Evolutionary conservation across 1,140 invertebrate species (phyloP).

Genomic region (Notospermus geniculatus): DNA sequence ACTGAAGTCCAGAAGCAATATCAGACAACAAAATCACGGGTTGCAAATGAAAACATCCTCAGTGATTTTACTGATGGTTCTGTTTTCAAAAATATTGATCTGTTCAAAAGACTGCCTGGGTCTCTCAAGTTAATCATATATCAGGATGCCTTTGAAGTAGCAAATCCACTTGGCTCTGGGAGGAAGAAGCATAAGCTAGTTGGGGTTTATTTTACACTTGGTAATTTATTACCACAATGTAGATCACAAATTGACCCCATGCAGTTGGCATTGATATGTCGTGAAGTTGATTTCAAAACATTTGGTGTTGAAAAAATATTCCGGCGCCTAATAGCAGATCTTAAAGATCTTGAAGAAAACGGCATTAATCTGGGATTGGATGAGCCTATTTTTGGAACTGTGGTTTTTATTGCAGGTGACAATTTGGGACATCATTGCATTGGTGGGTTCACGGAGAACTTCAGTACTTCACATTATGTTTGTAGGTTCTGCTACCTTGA

Average conservation of each 20-base stretch:
- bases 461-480: background rate
- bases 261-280: conserved; percentile 2
- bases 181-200: background rate
- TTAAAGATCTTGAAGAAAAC: conserved; percentile 3
- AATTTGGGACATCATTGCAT: background rate
- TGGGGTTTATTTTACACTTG: conserved; percentile 1
- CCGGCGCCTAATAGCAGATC: background rate
- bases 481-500: background rate
- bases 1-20: background rate
- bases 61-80: background rate
- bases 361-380: background rate
- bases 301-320: conserved; percentile 10
- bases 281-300: background rate
- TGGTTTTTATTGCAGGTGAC: background rate
- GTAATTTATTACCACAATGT: conserved; percentile 3
- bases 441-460: background rate
- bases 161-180: background rate
- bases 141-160: conserved; percentile 8
- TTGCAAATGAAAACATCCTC: background rate
- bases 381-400: background rate
- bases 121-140: conserved; percentile 1
- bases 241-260: conserved; percentile 11
- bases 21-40: background rate
- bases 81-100: conserved; percentile 5
- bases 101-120: conserved; percentile 6